Evolutionary conservation across 1,140 invertebrate species (phyloP), one percentile per base, ranked within the genome.

Genomic region (Drosophila nebulosa): DNA sequence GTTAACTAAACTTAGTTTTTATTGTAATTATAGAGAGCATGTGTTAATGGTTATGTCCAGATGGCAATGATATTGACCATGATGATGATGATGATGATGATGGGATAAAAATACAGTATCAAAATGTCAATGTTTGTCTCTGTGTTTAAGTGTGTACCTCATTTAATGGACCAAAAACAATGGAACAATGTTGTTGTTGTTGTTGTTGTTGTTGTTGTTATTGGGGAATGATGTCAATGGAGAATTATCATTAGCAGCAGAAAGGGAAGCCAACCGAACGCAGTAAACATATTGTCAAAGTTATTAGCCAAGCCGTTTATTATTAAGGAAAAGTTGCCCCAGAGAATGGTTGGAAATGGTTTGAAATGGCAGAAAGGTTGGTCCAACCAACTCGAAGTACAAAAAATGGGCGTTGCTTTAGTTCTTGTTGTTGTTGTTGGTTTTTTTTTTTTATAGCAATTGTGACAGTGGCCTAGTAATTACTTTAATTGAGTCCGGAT

Each of bases 41-140:
- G 79, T 89, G 78, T 88, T 89, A 89, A 88, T 79, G 64, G 84
- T 86, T 88, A 86, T 69, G 69, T 36, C 35, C 61, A 56, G 53
- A 52, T 60, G 21, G 67, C 53, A 50, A 75, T 46, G 12, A 64
- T 55, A n/a, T 60, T 67, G 36, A 66, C 64, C 52, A 68, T 62
- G 53, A 63, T 60, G 26, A 72, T 55, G 46, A 75, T 58, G 6
- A 64, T 46, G 30, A 66, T 67, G 51, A 65, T 73, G 57, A 77
- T 67, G 72, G 85, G 59, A 78, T 58, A 81, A 68, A 85, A 85
- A 89, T 81, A 81, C 83, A 88, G 66, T 86, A 86, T 79, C 83
- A 65, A 57, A 79, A 88, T 67, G 74, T 55, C 65, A 88, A 65
- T 36, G 36, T 22, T 18, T 70, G 21, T 18, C 35, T 42, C 32